Conservation (phyloP, 2,113 vertebrate species). For the Ramphastos sulfuratus region DNA sequence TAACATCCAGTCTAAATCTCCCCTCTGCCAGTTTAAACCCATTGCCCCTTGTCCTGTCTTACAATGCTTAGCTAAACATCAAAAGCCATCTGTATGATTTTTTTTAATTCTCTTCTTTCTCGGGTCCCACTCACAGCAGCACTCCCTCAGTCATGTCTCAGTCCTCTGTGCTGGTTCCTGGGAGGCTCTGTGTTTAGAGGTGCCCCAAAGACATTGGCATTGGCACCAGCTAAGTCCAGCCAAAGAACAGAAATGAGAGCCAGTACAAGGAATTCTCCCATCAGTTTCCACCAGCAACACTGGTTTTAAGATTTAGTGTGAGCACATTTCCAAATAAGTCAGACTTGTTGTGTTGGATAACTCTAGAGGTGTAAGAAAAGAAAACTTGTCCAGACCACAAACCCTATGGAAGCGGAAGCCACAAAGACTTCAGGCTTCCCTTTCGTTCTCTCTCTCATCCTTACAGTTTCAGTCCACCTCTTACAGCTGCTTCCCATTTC, state of each 20-base stretch:
- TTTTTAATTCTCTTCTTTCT: background rate
- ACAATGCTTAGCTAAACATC: background rate
- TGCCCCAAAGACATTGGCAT: background rate
- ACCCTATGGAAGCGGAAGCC: background rate
- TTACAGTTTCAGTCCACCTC: background rate
- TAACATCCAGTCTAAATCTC: too few species aligned
- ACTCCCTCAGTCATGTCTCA: background rate
- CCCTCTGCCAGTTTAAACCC: too few species aligned
- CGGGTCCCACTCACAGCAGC: accelerated
- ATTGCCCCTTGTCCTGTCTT: too few species aligned
- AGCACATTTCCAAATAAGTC: background rate
- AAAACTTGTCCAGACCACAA: background rate
- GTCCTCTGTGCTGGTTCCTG: background rate
- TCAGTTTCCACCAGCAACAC: background rate
- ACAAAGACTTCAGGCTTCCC: background rate
- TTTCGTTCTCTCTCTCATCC: background rate
- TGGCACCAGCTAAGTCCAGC: background rate
- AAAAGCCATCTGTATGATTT: background rate
- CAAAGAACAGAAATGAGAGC: background rate
- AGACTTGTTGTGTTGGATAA: background rate
- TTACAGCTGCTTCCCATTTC: background rate
- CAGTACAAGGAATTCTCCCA: background rate
- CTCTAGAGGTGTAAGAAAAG: background rate
- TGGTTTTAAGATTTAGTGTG: background rate
- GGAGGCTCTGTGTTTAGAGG: accelerated